Conservation (phyloP, 2,888 invertebrate genomes). For the Aelia acuminata region DNA sequence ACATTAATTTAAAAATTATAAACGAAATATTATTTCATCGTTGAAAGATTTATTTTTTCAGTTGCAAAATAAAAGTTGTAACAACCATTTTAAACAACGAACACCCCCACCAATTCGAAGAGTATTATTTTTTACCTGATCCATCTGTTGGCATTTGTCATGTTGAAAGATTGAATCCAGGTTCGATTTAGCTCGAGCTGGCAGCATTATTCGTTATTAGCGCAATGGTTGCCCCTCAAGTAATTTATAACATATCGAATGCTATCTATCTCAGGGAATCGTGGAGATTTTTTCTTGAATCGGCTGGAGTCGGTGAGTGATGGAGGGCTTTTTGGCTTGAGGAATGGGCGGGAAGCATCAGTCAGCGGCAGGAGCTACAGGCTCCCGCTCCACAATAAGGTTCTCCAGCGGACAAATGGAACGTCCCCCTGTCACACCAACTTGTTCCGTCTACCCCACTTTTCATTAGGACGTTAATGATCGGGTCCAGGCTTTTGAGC, state of each 20-base stretch:
- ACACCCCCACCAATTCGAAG: not conserved
- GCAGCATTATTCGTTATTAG: conserved; percentile 17
- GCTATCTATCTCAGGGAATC: not conserved
- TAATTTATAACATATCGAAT: conserved; percentile 15
- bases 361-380: conserved; percentile 32
- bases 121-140: not conserved
- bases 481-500: not conserved
- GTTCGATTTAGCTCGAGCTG: not conserved
- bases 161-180: not conserved
- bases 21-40: no score
- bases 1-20: no score
- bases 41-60: no score
- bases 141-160: not conserved
- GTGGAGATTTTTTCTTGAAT: conserved; percentile 2
- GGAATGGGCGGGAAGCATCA: conserved; percentile 7
- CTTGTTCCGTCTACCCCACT: not conserved
- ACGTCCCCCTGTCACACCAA: conserved; percentile 19
- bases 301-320: conserved; percentile 20
- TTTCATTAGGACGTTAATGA: not conserved
- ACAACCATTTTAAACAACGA: no score
- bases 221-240: not conserved
- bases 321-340: conserved; percentile 25
- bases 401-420: conserved; percentile 18
- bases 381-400: not conserved
- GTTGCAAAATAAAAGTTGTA: no score